A percentile compares a stretch with the other conserved stretches of the same genome.
These are phyloP conservation scores for Drosophila austrosaltans DNA, from an alignment of 2,888 invertebrate species.

Conservation along the genomic window DNA sequence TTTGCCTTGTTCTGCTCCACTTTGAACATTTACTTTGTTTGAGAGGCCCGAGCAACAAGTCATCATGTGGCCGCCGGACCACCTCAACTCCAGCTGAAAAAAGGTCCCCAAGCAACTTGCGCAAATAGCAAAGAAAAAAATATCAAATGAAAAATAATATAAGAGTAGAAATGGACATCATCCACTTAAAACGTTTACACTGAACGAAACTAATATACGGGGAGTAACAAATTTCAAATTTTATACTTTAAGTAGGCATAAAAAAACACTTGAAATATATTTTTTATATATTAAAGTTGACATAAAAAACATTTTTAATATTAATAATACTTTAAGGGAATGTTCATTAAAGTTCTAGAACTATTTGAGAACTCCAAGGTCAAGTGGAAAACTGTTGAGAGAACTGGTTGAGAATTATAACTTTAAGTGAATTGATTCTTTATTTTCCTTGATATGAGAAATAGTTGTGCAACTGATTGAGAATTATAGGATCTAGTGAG, in stretches of 20 bases:
- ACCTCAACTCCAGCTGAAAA: conserved; percentile 4
- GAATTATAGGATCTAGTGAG: background rate
- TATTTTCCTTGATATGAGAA: background rate
- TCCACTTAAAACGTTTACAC: background rate
- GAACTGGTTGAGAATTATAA: background rate
- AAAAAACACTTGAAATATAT: no score
- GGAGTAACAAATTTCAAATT: no score
- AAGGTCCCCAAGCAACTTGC: conserved; percentile 45
- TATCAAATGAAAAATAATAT: conserved; percentile 47
- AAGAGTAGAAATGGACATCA: conserved; percentile 36
- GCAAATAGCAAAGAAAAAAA: conserved; percentile 55
- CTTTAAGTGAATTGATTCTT: background rate
- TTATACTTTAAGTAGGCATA: no score
- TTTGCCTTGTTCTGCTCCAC: conserved; percentile 30
- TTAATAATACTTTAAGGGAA: no score
- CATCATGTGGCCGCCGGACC: conserved; percentile 46
- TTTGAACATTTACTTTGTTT: conserved; percentile 45
- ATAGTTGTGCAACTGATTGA: background rate
- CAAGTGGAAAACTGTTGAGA: background rate
- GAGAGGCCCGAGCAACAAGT: conserved; percentile 65
- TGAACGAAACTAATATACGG: background rate
- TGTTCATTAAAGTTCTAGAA: background rate
- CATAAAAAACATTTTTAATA: no score
- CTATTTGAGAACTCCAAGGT: background rate
- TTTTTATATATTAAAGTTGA: no score